A percentile compares a stretch with the other conserved stretches of the same genome.
Evolutionary conservation across 2,797 vertebrate genomes (phyloP).

Genomic region (Falco rusticolus): DNA sequence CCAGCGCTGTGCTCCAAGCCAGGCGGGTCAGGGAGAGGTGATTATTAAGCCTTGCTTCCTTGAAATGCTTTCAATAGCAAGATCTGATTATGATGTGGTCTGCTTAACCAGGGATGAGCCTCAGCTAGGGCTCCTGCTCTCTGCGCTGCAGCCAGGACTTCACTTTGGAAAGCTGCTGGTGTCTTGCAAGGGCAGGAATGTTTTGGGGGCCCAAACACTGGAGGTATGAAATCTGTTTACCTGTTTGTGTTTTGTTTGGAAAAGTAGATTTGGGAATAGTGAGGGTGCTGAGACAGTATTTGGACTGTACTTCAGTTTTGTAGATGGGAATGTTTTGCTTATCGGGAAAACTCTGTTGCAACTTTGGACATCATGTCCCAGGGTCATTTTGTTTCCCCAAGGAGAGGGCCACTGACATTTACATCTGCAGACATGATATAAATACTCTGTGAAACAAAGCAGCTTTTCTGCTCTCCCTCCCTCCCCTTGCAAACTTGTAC

Average conservation of each 20-base stretch:
- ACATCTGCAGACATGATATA: background rate
- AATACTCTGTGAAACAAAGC: background rate
- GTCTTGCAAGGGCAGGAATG: background rate
- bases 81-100: slow-evolving; percentile 44
- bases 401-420: background rate
- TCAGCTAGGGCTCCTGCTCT: background rate
- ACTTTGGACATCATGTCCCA: background rate
- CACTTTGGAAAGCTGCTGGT: background rate
- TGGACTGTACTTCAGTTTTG: background rate
- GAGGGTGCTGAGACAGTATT: background rate
- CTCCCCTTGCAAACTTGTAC: background rate
- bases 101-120: slow-evolving; percentile 29
- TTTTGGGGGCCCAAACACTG: background rate
- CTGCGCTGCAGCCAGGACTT: background rate
- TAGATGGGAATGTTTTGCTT: background rate
- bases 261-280: background rate
- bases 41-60: slow-evolving; percentile 25
- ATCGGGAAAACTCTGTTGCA: background rate
- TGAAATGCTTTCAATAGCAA: slow-evolving; percentile 2
- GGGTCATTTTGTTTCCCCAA: background rate
- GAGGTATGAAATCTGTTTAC: slow-evolving; percentile 27
- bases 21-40: slow-evolving; percentile 10
- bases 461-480: background rate
- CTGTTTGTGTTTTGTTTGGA: background rate
- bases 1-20: background rate